Evolutionary conservation across 53 echinoderm and acorn worm species (phyloP).

Genomic region (Echinometra lucunter): DNA sequence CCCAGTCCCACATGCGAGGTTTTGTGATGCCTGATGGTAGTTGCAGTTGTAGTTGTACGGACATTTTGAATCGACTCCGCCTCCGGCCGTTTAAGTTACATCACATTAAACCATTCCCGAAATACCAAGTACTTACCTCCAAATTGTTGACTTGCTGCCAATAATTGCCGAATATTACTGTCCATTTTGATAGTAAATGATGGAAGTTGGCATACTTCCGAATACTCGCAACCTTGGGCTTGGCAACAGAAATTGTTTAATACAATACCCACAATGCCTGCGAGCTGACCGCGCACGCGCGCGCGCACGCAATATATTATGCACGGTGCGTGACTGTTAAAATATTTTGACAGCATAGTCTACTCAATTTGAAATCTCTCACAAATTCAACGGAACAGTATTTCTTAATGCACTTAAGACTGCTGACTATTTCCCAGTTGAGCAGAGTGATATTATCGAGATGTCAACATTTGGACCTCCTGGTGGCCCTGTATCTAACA

Average conservation of each 20-base stretch:
- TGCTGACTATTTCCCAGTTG: neutral
- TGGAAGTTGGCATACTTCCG: neutral
- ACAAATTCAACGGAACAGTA: neutral
- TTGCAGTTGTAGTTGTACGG: too few species aligned
- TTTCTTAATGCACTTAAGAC: neutral
- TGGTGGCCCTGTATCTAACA: neutral
- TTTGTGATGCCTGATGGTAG: too few species aligned
- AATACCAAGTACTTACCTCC: conserved; percentile 71
- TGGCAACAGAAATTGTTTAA: conserved; percentile 55
- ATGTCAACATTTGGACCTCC: conserved; percentile 78
- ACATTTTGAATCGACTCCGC: neutral
- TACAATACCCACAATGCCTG: neutral
- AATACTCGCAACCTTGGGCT: neutral
- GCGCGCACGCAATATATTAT: too few species aligned
- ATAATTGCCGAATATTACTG: conserved; percentile 84
- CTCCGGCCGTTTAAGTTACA: neutral
- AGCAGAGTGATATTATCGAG: neutral
- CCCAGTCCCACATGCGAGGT: conserved; percentile 44
- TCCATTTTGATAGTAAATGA: conserved; percentile 75
- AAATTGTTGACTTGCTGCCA: conserved; percentile 82
- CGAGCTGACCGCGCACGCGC: too few species aligned
- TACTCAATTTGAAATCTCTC: neutral
- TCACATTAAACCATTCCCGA: neutral
- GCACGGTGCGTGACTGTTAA: too few species aligned
- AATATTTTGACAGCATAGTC: too few species aligned